These are phyloP conservation scores for Embidobia sp. DNA, from an alignment of 2,888 invertebrate genomes.

Conservation along the genomic window DNA sequence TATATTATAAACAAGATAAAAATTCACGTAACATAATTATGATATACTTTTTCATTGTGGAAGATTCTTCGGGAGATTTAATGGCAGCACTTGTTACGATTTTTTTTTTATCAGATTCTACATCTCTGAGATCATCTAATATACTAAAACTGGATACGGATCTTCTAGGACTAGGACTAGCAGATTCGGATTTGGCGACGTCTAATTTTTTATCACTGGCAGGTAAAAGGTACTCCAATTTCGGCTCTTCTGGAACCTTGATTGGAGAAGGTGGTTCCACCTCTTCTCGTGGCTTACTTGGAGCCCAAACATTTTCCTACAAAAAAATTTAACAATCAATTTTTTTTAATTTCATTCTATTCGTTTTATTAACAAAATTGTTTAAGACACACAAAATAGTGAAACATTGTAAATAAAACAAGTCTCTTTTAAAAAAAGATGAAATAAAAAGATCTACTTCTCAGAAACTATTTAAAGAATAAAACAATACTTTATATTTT, in stretches of 20 bases:
- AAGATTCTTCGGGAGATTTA: constrained; percentile 25
- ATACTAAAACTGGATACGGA: constrained; percentile 55
- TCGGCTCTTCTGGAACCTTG: constrained; percentile 28
- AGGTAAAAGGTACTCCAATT: constrained; percentile 28
- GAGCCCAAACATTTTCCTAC: constrained; percentile 67
- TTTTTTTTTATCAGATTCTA: constrained; percentile 27
- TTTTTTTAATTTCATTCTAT: too few species aligned
- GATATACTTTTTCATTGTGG: constrained; percentile 35
- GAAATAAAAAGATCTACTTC: too few species aligned
- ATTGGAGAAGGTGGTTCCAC: constrained; percentile 44
- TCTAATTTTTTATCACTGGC: constrained; percentile 53
- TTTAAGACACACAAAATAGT: too few species aligned
- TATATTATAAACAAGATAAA: too few species aligned
- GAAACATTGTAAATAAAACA: too few species aligned
- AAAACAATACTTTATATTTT: too few species aligned
- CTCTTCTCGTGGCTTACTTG: constrained; percentile 26
- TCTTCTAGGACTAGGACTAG: constrained; percentile 51
- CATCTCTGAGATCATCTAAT: constrained; percentile 19
- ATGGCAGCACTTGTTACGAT: constrained; percentile 19
- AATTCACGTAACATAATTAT: too few species aligned
- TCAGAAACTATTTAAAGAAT: too few species aligned
- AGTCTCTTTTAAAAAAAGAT: too few species aligned
- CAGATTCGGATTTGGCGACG: constrained; percentile 48
- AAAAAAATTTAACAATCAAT: background rate
- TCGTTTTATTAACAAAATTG: too few species aligned